Evolutionary conservation across 1,140 invertebrate species (phyloP).

Genomic region (Drosophila bocqueti): DNA sequence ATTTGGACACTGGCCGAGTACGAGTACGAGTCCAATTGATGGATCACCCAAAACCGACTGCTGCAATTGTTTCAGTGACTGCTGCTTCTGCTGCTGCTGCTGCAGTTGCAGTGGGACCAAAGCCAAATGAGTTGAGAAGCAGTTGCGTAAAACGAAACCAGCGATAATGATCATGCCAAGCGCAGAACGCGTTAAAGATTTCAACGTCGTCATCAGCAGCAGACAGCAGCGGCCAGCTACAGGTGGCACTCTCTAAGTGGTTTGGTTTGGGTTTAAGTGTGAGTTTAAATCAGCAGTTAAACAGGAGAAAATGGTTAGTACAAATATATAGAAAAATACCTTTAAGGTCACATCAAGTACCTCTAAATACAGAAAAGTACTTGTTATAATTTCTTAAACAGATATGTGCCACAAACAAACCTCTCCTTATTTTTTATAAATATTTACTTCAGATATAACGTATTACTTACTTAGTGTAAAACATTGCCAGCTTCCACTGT

Average conservation of each 20-base stretch:
- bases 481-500: conserved; percentile 5
- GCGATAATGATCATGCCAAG: conserved; percentile 83
- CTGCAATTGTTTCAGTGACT: conserved; percentile 12
- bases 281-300: neutral
- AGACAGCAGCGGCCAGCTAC: conserved; percentile 37
- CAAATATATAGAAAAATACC: no score
- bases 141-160: conserved; percentile 78
- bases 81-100: conserved; percentile 1
- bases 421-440: neutral
- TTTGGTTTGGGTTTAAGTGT: neutral
- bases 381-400: neutral
- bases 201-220: conserved; percentile 74
- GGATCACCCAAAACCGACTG: conserved; percentile 76
- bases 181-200: conserved; percentile 82
- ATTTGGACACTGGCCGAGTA: conserved; percentile 59
- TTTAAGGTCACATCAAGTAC: neutral
- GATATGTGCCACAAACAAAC: neutral
- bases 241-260: conserved; percentile 1
- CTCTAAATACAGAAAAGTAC: neutral
- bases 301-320: neutral
- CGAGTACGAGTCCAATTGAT: conserved; percentile 59
- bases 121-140: conserved; percentile 78
- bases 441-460: no score
- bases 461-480: no score
- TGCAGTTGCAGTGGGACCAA: conserved; percentile 36